Evolutionary conservation across 2,113 vertebrate species (phyloP).

Genomic region (Aptenodytes patagonicus): DNA sequence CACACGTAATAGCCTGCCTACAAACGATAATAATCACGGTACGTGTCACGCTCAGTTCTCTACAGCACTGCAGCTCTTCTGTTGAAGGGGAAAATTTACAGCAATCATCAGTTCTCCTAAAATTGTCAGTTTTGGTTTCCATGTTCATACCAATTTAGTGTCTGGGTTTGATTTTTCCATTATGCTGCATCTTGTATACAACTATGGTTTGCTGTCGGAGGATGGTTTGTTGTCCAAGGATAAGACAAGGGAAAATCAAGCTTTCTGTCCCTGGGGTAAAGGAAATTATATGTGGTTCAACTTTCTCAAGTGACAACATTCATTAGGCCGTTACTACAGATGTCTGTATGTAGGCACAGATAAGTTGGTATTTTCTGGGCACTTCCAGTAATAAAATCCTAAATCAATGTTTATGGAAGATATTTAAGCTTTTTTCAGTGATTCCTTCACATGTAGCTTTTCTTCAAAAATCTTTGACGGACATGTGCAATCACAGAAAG

Average conservation of each 20-base stretch:
- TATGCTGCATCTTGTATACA: background rate
- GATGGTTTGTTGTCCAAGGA: background rate
- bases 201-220: background rate
- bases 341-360: background rate
- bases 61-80: background rate
- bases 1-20: background rate
- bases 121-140: slow-evolving; percentile 20
- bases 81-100: background rate
- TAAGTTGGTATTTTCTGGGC: background rate
- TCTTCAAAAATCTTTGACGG: background rate
- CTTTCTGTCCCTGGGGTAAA: slow-evolving; percentile 22
- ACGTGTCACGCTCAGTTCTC: background rate
- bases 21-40: background rate
- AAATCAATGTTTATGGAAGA: background rate
- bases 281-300: background rate
- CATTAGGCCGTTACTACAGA: slow-evolving; percentile 10
- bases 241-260: slow-evolving; percentile 35
- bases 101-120: background rate
- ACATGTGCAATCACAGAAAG: background rate
- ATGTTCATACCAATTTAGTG: background rate
- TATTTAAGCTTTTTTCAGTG: background rate
- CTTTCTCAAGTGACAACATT: slow-evolving; percentile 34
- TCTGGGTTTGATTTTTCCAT: slow-evolving; percentile 10
- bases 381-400: background rate
- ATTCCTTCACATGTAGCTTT: background rate